phyloP scores from a whole-genome alignment of 2,113 vertebrate species.

The Astatotilapia flaviijosephi region DNA sequence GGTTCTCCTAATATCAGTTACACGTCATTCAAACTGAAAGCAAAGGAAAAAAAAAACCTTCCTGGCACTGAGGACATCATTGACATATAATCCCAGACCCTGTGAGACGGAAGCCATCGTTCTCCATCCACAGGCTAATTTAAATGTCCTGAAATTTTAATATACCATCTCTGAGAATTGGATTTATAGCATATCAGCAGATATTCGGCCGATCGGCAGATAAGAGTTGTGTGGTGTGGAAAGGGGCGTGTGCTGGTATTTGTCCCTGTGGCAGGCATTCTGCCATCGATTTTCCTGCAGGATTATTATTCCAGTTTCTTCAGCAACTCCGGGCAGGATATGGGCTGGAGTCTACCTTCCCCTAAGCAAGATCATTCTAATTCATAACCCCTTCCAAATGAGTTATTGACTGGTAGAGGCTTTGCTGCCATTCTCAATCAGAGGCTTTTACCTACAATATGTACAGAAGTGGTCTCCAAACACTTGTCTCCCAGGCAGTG shows the following conservation, averaged over 20 bases:
- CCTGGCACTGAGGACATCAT: constrained; percentile 37
- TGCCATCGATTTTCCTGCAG: constrained; percentile 62
- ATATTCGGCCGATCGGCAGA: constrained; percentile 48
- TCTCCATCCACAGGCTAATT: constrained; percentile 25
- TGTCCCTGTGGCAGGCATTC: constrained; percentile 41
- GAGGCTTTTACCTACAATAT: constrained; percentile 24
- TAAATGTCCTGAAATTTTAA: constrained; percentile 55
- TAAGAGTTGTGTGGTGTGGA: constrained; percentile 5
- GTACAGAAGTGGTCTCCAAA: neutral
- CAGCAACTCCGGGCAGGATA: constrained; percentile 32
- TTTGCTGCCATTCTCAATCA: constrained; percentile 41
- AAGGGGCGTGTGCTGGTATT: constrained; percentile 15
- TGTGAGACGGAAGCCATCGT: constrained; percentile 24
- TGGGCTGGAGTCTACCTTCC: constrained; percentile 50
- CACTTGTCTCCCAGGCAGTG: neutral
- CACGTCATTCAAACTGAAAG: constrained; percentile 51
- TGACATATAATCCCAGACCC: constrained; percentile 49
- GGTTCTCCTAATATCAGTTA: constrained; percentile 22
- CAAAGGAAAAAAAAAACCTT: constrained; percentile 47
- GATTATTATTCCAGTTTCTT: constrained; percentile 67
- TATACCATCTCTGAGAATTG: constrained; percentile 59
- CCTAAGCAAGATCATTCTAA: constrained; percentile 69
- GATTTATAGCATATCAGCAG: constrained; percentile 59
- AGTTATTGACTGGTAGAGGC: constrained; percentile 67
- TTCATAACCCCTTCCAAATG: constrained; percentile 69